Base-by-base conservation (phyloP, 2,113 vertebrate species). In the Leptocoma aspasia region DNA sequence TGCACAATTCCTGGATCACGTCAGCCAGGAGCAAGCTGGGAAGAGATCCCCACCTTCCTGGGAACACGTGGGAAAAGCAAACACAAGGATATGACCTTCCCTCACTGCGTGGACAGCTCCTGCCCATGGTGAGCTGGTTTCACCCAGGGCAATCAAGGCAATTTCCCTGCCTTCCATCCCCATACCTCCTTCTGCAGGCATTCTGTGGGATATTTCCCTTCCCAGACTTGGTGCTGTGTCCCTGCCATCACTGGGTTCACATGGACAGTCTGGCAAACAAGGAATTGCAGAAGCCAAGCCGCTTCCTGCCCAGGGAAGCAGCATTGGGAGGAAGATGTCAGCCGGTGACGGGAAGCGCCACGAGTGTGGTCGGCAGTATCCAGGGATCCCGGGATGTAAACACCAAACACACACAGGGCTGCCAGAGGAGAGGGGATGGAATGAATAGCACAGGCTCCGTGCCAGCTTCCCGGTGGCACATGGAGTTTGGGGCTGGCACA, bases 331-430 rank as follows among this genome's bases (percentile, higher is more conserved):
- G 82, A 82, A 82, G 93, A 85, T 42, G 84, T 92, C 78, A 71
- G 61, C 15, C 0, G 3, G 52, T 91, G 93, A 82, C 1, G 12
- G 92, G 90, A 86, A 80, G 69, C 64, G 17, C 91, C 92, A 42
- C 3, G 6, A 86, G 82, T 78, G 91, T 94, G 92, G 82, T 78
- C 44, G 37, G 82, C 59, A 90, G 90, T 89, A 65, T 95, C 93
- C 88, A 90, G 92, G 91, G 93, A 50, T 69, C 70, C 91, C 0
- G 5, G 89, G 86, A 65, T 82, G 83, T 92, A 95, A 96, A 96
- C 95, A 95, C 94, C 89, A 92, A 93, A 97, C 89, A 94, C 86
- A 84, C 7, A 6, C 59, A 4, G 23, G 77, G 54, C 72, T 87
- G 93, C 91, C 83, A 91, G 89, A 82, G 63, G 57, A 85, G 81